phyloP scores from a whole-genome alignment of 2,888 invertebrate genomes.

The Cryptus viduatorius region DNA sequence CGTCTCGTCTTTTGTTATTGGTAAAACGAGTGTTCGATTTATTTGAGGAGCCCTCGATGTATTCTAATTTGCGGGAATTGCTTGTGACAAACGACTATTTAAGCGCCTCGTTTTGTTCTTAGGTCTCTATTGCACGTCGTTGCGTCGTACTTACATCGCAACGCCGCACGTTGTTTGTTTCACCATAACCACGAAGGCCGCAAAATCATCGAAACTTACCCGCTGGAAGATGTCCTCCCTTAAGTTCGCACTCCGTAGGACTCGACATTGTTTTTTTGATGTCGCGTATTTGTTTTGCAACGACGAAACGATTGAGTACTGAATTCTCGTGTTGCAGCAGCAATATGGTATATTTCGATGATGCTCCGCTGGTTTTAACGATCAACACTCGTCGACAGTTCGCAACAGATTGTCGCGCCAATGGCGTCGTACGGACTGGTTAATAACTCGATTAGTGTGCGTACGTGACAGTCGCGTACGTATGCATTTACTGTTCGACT shows the following conservation, averaged over 20 bases:
- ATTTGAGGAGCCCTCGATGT: not conserved
- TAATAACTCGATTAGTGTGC: not conserved
- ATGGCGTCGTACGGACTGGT: constrained; percentile 6
- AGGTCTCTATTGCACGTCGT: constrained; percentile 16
- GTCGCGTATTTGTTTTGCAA: not conserved
- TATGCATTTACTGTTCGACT: too few species aligned
- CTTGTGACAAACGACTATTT: not conserved
- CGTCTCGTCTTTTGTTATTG: not conserved
- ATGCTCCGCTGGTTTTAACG: not conserved
- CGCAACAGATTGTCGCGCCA: constrained; percentile 53
- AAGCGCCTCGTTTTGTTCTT: not conserved
- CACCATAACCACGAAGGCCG: constrained; percentile 44
- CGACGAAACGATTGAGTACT: not conserved
- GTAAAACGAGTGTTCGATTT: not conserved
- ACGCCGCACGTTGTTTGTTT: constrained; percentile 51
- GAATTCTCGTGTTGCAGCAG: constrained; percentile 3
- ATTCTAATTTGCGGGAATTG: not conserved
- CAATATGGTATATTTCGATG: constrained; percentile 56
- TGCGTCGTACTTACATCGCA: not conserved
- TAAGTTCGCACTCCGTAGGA: constrained; percentile 90
- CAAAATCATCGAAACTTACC: constrained; percentile 86
- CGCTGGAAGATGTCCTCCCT: constrained; percentile 96
- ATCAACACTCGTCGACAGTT: constrained; percentile 40
- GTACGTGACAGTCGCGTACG: not conserved
- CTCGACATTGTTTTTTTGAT: constrained; percentile 85